Conservation (phyloP, 2,888 invertebrate species). For the Nephrotoma appendiculata region DNA sequence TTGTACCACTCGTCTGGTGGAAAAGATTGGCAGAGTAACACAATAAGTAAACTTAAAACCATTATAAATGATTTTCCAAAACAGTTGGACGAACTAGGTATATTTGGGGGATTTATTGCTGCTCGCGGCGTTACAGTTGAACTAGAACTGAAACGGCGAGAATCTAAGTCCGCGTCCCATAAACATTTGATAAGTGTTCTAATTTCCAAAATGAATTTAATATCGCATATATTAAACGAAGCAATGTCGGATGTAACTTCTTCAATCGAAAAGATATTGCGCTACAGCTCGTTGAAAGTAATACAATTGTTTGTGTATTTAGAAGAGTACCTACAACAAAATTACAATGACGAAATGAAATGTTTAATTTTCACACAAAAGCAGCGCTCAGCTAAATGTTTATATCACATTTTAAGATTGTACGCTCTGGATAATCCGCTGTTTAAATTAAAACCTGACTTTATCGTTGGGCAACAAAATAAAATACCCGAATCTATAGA, state of each 20-base stretch:
- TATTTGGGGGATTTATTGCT: constrained; percentile 44
- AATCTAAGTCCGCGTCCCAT: constrained; percentile 32
- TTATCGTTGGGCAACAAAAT: constrained; percentile 45
- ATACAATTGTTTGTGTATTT: constrained; percentile 44
- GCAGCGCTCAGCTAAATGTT: constrained; percentile 57
- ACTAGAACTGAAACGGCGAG: constrained; percentile 43
- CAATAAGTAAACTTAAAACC: constrained; percentile 33
- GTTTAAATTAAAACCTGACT: constrained; percentile 48
- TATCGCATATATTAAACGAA: constrained; percentile 37
- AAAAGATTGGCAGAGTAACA: constrained; percentile 23
- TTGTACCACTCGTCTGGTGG: constrained; percentile 14
- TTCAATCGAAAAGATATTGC: constrained; percentile 21
- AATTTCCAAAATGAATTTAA: constrained; percentile 26
- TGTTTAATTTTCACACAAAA: constrained; percentile 28
- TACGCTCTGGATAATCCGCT: constrained; percentile 34
- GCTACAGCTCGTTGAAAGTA: constrained; percentile 41
- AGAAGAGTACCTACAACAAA: constrained; percentile 27
- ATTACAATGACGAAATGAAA: constrained; percentile 17
- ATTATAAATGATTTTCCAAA: constrained; percentile 35
- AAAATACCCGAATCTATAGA: constrained; percentile 19
- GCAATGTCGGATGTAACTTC: constrained; percentile 32
- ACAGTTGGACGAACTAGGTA: constrained; percentile 37
- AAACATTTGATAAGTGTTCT: constrained; percentile 20
- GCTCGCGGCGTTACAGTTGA: constrained; percentile 44
- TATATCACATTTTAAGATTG: constrained; percentile 50